Base-by-base conservation (phyloP, 1,140 invertebrate genomes). In the Drosophila kikkawai region DNA sequence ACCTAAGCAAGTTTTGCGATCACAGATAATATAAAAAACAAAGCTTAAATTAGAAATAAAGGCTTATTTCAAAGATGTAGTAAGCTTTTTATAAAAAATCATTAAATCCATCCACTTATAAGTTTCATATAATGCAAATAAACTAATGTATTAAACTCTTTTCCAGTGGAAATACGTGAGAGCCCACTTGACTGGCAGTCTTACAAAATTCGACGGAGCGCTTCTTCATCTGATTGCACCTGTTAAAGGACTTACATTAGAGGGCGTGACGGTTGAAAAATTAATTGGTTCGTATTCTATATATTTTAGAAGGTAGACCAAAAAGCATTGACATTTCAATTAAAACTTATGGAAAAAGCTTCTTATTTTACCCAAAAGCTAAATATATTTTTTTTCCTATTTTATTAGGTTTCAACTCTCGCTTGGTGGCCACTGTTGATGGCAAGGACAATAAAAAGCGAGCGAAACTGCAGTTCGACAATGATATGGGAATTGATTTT, bases 391-490 rank as follows among this genome's bases (percentile, higher is more conserved):
- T 34, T 15, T 36, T 26, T 19, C 12, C 37, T 34, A 0, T 15
- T 36, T 56, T 22, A 36, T 13, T 7, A 92, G 93, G 93, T 32
- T 92, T 94, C 4, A 93, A 93, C n/a, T 93, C 94, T 11, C 94
- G 94, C 45, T 73, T 92, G 26, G 92, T 94, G 5, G 93, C 92
- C 47, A 95, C 93, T 1, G 93, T 95, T 71, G 94, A 94, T 37
- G 93, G 94, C 7, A 93, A 93, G 64, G 94, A 95, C 56, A 93
- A 91, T 50, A 95, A 95, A 84, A 95, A 95, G 79, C 93, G 93
- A 53, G 91, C 90, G 22, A 94, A 95, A 44, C 68, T 95, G 9
- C 84, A 85, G 26, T 93, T 94, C 32, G 75, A 93, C 32, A 90
- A 82, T 56, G 95, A 95, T 74, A 94, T 94, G 80, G 95, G 95